phyloP scores from a whole-genome alignment of 2,113 vertebrate species.

The Vulpes vulpes region DNA sequence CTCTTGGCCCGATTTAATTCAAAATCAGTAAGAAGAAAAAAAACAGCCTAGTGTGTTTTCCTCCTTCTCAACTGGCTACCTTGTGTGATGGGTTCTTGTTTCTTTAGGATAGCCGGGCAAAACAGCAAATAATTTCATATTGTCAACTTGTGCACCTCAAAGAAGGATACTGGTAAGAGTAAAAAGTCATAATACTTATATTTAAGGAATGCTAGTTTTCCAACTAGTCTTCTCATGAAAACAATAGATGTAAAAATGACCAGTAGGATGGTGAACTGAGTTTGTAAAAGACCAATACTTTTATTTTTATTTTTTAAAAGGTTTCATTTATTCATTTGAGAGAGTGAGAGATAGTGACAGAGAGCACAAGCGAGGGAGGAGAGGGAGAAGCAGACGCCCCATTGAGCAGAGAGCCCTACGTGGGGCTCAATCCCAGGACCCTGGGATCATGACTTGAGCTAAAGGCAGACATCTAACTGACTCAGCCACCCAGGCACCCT shows the following conservation, averaged over 20 bases:
- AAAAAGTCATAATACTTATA: not conserved
- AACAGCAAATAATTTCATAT: not conserved
- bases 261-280: not conserved
- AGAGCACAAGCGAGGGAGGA: not conserved
- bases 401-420: not conserved
- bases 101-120: not conserved
- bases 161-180: not conserved
- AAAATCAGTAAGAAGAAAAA: not conserved
- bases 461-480: not conserved
- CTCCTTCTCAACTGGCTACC: not conserved
- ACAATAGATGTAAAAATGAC: not conserved
- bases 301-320: not conserved
- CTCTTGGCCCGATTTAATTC: not conserved
- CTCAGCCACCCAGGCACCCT: not conserved
- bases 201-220: not conserved
- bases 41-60: not conserved
- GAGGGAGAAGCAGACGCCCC: not conserved
- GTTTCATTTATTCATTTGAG: not conserved
- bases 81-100: not conserved
- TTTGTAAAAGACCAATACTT: not conserved
- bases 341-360: not conserved
- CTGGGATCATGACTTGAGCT: not conserved
- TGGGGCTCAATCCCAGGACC: not conserved
- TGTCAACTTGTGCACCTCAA: not conserved
- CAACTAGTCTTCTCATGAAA: constrained; percentile 8